These are phyloP conservation scores for Microcebus lehilahytsara DNA, from an alignment of 2,113 vertebrate genomes.

Conservation along the genomic window DNA sequence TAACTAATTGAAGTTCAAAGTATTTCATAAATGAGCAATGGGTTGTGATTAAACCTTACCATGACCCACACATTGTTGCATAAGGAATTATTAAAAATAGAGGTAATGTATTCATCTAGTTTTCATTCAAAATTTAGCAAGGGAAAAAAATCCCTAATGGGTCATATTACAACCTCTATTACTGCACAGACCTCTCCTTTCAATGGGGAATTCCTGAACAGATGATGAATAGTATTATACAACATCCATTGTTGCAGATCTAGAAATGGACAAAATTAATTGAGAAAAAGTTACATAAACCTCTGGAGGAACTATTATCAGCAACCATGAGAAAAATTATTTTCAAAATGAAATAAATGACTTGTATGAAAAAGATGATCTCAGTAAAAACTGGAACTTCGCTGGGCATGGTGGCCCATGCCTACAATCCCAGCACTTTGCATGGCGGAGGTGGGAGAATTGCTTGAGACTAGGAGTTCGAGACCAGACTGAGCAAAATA, in stretches of 20 bases:
- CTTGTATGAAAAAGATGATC: conserved; percentile 1
- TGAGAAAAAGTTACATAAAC: conserved; percentile 54
- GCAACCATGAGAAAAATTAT: conserved; percentile 20
- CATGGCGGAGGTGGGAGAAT: no score
- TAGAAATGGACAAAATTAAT: conserved; percentile 54
- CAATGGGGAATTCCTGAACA: conserved; percentile 30
- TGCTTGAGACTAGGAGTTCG: no score
- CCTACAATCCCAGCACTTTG: no score
- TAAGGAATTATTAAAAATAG: conserved; percentile 59
- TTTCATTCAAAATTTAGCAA: conserved; percentile 55
- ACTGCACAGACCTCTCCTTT: neutral
- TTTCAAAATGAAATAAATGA: conserved; percentile 52
- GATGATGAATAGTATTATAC: neutral
- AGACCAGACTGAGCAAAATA: no score
- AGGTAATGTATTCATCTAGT: neutral
- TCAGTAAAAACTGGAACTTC: neutral
- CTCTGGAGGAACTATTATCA: conserved; percentile 7
- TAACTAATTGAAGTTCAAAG: conserved; percentile 38
- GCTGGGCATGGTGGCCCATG: no score
- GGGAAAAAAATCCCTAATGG: conserved; percentile 54
- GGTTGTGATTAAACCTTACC: conserved; percentile 38
- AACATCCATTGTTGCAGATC: conserved; percentile 12
- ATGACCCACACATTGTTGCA: conserved; percentile 32
- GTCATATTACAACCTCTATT: conserved; percentile 25
- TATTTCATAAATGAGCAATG: conserved; percentile 47